phyloP scores from a whole-genome alignment of 2,797 vertebrate genomes.

The Ctenopoma multispine region DNA sequence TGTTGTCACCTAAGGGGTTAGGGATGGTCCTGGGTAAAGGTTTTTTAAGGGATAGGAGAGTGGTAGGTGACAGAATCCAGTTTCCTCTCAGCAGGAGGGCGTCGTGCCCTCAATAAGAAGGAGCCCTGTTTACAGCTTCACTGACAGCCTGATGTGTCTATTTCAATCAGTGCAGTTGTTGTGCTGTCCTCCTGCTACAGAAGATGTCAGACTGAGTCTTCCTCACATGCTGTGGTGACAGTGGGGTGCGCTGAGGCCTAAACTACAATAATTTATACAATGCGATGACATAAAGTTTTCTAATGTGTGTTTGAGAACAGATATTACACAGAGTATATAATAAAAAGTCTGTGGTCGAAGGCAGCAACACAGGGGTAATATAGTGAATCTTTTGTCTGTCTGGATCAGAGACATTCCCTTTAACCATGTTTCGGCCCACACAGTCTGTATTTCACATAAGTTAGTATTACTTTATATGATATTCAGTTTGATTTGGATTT shows the following conservation, averaged over 20 bases:
- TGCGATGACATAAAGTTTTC: slow-evolving; percentile 40
- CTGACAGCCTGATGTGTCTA: slow-evolving; percentile 58
- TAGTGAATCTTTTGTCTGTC: slow-evolving; percentile 27
- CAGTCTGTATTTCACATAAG: slow-evolving; percentile 44
- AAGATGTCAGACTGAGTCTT: slow-evolving; percentile 31
- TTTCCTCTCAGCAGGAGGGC: slow-evolving; percentile 50
- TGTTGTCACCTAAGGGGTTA: slow-evolving; percentile 10
- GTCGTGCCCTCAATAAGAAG: background rate
- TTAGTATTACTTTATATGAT: slow-evolving; percentile 40
- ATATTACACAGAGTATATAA: slow-evolving; percentile 19
- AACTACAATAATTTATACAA: slow-evolving; percentile 33
- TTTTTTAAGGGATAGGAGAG: slow-evolving; percentile 4
- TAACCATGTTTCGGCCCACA: slow-evolving; percentile 36
- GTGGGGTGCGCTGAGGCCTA: slow-evolving; percentile 15
- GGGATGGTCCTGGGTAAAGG: slow-evolving; percentile 9
- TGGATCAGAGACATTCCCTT: slow-evolving; percentile 33
- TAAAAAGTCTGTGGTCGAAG: slow-evolving; percentile 26
- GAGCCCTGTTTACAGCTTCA: slow-evolving; percentile 43
- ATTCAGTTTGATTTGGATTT: slow-evolving; percentile 56
- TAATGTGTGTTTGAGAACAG: slow-evolving; percentile 37
- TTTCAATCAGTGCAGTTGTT: slow-evolving; percentile 53
- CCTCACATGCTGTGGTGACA: slow-evolving; percentile 46
- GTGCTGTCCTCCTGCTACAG: slow-evolving; percentile 23
- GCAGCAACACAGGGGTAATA: slow-evolving; percentile 33
- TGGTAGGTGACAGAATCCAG: slow-evolving; percentile 42